Evolutionary conservation across 2,888 invertebrate genomes (phyloP).

Genomic region (Cataglyphis cursor): DNA sequence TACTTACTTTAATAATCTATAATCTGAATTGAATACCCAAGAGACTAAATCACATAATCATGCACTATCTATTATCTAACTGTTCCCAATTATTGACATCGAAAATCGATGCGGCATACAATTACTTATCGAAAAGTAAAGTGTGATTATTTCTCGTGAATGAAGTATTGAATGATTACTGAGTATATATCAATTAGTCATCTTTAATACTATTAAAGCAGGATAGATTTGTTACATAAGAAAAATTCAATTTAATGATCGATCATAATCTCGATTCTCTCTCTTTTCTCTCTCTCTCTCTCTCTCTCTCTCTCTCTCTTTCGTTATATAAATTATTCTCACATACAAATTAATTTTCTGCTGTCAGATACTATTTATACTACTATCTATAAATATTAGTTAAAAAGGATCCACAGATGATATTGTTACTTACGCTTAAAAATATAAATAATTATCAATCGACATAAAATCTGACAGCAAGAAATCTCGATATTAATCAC

Average conservation of each 20-base stretch:
- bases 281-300: not conserved
- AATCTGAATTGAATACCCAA: conserved; percentile 36
- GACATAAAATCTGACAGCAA: conserved; percentile 6
- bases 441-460: conserved; percentile 30
- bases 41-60: conserved; percentile 47
- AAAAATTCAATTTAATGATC: conserved; percentile 22
- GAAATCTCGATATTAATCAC: conserved; percentile 12
- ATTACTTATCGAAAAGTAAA: conserved; percentile 10
- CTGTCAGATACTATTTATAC: not conserved
- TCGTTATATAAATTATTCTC: conserved; percentile 24
- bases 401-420: conserved; percentile 6
- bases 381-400: conserved; percentile 19
- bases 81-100: conserved; percentile 4
- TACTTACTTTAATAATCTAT: conserved; percentile 29
- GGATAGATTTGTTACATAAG: not conserved
- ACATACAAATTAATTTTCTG: conserved; percentile 32
- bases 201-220: conserved; percentile 23
- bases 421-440: conserved; percentile 1
- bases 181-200: conserved; percentile 20
- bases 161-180: conserved; percentile 24
- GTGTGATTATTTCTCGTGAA: not conserved
- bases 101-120: conserved; percentile 10
- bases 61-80: conserved; percentile 37
- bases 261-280: not conserved
- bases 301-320: too few relatives aligned